Evolutionary conservation across 2,888 invertebrate species (phyloP).

Genomic region (Deroplatys truncata): DNA sequence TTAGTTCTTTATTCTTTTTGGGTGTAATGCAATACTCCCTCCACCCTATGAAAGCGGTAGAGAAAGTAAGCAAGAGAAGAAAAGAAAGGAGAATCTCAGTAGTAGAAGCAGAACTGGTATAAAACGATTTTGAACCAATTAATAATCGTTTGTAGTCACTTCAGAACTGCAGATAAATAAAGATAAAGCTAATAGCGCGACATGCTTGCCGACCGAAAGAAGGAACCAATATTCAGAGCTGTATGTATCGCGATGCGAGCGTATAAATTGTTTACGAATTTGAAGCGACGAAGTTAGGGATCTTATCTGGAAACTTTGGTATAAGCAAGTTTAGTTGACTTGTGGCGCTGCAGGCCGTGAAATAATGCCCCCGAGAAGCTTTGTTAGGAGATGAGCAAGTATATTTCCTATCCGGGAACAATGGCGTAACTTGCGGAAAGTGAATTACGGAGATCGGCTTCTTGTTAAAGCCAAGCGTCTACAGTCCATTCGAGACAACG

Average conservation of each 20-base stretch:
- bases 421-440: constrained; percentile 15
- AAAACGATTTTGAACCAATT: no score
- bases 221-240: not conserved
- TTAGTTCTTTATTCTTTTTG: no score
- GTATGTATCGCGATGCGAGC: no score
- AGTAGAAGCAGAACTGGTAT: no score
- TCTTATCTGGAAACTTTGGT: not conserved
- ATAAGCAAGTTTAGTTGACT: not conserved
- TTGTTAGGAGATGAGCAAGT: not conserved
- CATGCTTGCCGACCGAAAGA: not conserved
- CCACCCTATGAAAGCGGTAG: no score
- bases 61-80: no score
- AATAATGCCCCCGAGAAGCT: not conserved
- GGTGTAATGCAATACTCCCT: no score
- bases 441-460: not conserved
- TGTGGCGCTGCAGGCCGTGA: not conserved
- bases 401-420: not conserved
- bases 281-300: not conserved
- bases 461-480: not conserved
- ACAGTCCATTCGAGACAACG: no score
- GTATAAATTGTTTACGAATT: not conserved
- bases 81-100: no score
- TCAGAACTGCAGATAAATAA: no score
- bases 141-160: no score
- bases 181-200: no score